These are phyloP conservation scores for Cichladusa arquata DNA, from an alignment of 2,113 vertebrate species.

Conservation along the genomic window DNA sequence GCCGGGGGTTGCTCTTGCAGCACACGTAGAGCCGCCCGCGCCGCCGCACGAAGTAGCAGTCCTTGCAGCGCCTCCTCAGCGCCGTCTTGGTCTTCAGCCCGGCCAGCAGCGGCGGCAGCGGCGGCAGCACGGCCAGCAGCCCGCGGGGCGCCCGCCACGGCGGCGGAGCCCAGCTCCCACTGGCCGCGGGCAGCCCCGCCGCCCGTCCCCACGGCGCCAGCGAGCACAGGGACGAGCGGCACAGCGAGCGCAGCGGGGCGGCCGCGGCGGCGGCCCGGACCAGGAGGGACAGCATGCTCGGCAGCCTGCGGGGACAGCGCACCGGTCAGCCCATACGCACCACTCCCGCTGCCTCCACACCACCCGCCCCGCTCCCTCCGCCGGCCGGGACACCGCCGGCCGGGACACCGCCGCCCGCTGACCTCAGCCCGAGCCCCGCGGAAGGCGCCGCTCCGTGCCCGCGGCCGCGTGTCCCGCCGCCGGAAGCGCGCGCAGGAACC, in stretches of 20 bases:
- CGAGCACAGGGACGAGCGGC: neutral
- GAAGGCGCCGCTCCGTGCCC: rapidly evolving
- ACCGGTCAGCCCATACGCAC: rapidly evolving
- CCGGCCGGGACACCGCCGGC: neutral
- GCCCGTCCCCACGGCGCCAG: neutral
- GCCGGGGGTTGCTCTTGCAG: conserved; percentile 84
- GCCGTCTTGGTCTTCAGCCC: conserved; percentile 86
- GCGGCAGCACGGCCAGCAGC: conserved; percentile 19
- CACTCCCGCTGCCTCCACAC: no score
- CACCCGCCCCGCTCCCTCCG: neutral
- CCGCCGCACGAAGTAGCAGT: conserved; percentile 86
- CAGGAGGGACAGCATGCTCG: neutral
- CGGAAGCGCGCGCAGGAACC: rapidly evolving
- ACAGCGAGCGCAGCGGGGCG: neutral
- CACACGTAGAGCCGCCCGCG: conserved; percentile 79
- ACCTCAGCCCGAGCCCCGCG: no score
- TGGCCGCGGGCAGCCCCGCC: neutral
- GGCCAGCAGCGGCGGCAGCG: neutral
- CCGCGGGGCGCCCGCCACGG: neutral
- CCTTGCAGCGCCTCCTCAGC: conserved; percentile 85
- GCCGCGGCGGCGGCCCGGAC: neutral
- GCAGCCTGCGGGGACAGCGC: neutral
- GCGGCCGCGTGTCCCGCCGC: rapidly evolving
- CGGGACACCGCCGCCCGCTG: neutral
- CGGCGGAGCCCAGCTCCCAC: neutral